Base-by-base conservation (phyloP, 2,113 vertebrate genomes). In the Sylvietta virens region DNA sequence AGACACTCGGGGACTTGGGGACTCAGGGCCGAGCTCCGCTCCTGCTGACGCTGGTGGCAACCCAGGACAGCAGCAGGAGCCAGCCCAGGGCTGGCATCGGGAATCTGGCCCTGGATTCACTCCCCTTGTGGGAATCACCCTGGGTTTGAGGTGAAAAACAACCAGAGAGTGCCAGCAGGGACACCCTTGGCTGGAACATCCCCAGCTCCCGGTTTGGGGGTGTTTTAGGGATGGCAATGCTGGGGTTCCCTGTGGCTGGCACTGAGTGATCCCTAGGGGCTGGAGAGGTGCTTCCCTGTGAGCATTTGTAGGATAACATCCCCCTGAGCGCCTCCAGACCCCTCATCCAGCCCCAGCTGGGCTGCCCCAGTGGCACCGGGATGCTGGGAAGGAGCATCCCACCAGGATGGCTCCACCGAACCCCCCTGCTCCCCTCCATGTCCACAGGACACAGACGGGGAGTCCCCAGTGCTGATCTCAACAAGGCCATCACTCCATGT, bases 401-500 rank as follows among this genome's bases (percentile, higher is more conserved):
- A 54, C 33, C 60, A 8, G 40, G 53, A 33, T 5, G 15, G 53
- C n/a, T 40, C 39, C 64, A 27, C 45, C 62, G 9, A 0, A 0
- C 13, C 70, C 47, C 15, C 35, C 15, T 13, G 37, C 66, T 62
- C n/a, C 37, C 26, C 33, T 67, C 6, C 1, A 5, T 37, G 1
- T 35, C 65, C 9, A 0, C 0, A 3, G 64, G 28, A 72, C 6
- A 17, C 23, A 60, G 5, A 35, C 9, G 21, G 62, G 7, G 51
- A 61, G 28, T 37, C 13, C 1, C n/a, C 40, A n/a, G 85, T 1
- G 15, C 66, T 40, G n/a, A 76, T 15, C 30, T 33, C 51, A 44
- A 5, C 0, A 0, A 45, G 30, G 27, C 18, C 2, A 6, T 44
- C 10, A 0, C 21, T 78, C 64, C 56, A 6, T 0, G 1, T 31